Conservation (phyloP, 2,888 invertebrate genomes). For the Lepeophtheirus nordmannii region DNA sequence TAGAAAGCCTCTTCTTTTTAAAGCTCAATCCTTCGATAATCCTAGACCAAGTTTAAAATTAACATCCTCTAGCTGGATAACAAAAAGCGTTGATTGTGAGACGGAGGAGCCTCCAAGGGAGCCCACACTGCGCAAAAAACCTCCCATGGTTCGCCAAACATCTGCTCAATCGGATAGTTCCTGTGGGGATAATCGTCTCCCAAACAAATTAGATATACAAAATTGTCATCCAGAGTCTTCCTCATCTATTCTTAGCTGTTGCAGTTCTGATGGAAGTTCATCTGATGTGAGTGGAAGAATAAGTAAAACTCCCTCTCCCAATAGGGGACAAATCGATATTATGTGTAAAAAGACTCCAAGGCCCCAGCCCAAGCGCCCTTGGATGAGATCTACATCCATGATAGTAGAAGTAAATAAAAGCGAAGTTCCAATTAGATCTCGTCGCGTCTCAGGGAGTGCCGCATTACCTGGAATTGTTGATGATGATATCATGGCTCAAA, state of each 20-base stretch:
- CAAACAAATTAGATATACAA: background rate
- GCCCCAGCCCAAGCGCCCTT: background rate
- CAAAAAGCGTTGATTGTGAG: background rate
- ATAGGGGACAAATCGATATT: background rate
- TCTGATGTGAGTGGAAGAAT: background rate
- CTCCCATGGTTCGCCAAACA: background rate
- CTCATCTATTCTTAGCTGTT: background rate
- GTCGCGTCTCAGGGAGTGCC: background rate
- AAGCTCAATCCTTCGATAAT: background rate
- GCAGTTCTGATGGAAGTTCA: constrained; percentile 1
- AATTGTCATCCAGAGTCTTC: background rate
- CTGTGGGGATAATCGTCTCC: background rate
- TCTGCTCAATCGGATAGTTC: constrained; percentile 1
- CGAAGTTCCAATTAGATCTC: background rate
- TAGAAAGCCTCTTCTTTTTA: background rate
- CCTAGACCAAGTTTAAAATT: constrained; percentile 2
- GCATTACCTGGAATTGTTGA: background rate
- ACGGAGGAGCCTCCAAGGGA: background rate
- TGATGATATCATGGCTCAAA: background rate
- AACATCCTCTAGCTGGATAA: background rate
- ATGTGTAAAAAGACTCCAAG: background rate
- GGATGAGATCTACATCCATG: constrained; percentile 3
- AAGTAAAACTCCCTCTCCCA: constrained; percentile 17
- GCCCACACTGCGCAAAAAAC: background rate
- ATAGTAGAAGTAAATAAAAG: background rate